Percentiles rank a stretch among this genome's conserved stretches.
phyloP scores from a whole-genome alignment of 2,113 vertebrate genomes.

The Pterocles orientalis region DNA sequence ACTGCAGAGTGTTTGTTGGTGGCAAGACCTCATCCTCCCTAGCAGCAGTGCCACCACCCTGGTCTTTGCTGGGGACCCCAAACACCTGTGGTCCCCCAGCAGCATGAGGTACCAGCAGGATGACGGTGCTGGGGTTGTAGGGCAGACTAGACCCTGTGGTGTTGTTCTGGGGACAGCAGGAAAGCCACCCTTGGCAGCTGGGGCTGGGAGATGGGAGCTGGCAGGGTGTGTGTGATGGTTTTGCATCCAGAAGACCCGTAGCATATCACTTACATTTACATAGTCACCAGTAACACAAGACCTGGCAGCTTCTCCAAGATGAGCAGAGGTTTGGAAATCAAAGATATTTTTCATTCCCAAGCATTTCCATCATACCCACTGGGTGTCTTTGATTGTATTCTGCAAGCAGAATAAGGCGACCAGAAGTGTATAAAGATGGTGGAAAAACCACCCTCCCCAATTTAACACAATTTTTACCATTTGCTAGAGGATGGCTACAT shows the following conservation, averaged over 20 bases:
- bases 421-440: neutral
- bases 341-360: neutral
- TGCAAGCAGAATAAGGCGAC: neutral
- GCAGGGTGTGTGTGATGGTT: accelerated
- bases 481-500: neutral
- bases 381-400: neutral
- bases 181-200: neutral
- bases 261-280: neutral
- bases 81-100: neutral
- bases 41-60: neutral
- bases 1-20: neutral
- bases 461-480: neutral
- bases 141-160: neutral
- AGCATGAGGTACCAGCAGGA: neutral
- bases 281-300: neutral
- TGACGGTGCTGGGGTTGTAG: neutral
- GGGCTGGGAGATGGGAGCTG: neutral
- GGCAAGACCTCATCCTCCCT: neutral
- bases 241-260: neutral
- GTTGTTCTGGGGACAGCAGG: neutral
- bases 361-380: neutral
- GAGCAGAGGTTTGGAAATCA: conserved; percentile 5
- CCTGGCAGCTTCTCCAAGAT: neutral
- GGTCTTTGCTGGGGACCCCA: neutral
- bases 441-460: neutral